Base-by-base conservation (phyloP, 2,113 vertebrate species). In the Dendropsophus ebraccatus region DNA sequence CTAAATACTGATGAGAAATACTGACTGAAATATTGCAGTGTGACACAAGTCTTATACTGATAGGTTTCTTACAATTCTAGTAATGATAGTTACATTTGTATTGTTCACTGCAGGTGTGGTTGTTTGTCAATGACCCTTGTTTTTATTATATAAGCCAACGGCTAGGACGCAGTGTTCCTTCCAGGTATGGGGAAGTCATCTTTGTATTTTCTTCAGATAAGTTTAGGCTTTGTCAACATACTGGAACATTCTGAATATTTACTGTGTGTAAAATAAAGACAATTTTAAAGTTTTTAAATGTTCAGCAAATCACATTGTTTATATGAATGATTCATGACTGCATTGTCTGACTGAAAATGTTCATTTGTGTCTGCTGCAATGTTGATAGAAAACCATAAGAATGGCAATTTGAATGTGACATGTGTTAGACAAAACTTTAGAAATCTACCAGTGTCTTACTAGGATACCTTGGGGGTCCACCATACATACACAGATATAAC, bases 191-290 rank as follows among this genome's bases (percentile, higher is more conserved):
- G n/a, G n/a, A 28, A 28, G 72, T 49, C 19, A 7, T 25, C 12
- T 47, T 13, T 75, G 11, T 49, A 49, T 47, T 75, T 49, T 49
- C 72, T 75, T 49, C 23, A 75, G 2, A 50, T 5, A 28, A 14
- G n/a, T 75, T 13, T 75, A 41, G 10, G 72, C 19, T 49, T 47
- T 49, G 5, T 50, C 45, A 75, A 75, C 45, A 75, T 8, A 11
- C 4, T 23, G n/a, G 72, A 49, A 75, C n/a, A 75, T 23, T 3
- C 8, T 4, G 23, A 75, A 50, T 75, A 75, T 75, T 75, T 75
- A 75, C 72, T 25, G 14, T 75, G 41, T n/a, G 5, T 75, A 28
- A 49, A 49, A 28, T n/a, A 75, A 75, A 75, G 37, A 50, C 72
- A 50, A 25, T 74, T 49, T 74, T n/a, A 12, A 35, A 41, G 32